Evolutionary conservation across 2,797 vertebrate genomes (phyloP).

Genomic region (Pantherophis alleghaniensis): DNA sequence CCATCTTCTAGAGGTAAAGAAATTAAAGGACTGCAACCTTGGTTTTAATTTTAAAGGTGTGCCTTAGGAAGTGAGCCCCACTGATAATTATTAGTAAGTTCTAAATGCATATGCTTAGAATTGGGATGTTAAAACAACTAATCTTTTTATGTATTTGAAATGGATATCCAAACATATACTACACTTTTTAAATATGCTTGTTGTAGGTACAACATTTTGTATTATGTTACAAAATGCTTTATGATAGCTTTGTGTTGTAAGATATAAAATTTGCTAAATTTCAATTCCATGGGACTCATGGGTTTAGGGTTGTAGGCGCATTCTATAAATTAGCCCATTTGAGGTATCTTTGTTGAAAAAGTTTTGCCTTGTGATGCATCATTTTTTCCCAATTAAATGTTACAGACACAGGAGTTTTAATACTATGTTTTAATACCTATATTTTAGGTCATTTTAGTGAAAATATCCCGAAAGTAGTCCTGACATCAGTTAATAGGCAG

Average conservation of each 20-base stretch:
- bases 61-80: not conserved
- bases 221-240: not conserved
- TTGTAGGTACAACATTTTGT: not conserved
- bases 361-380: not conserved
- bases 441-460: slow-evolving; percentile 23
- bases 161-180: not conserved
- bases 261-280: not conserved
- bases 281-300: not conserved
- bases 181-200: not conserved
- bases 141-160: not conserved
- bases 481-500: slow-evolving; percentile 50
- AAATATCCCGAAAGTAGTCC: slow-evolving; percentile 21
- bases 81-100: not conserved
- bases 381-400: not conserved
- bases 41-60: not conserved
- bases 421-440: not conserved
- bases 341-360: not conserved
- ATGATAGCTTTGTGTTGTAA: not conserved
- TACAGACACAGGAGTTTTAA: not conserved
- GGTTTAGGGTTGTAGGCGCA: not conserved
- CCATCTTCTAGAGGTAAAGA: not conserved
- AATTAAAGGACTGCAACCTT: not conserved
- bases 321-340: not conserved
- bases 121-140: not conserved
- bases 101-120: not conserved